Evolutionary conservation across 2,113 vertebrate species (phyloP).

Genomic region (Odontesthes bonariensis): DNA sequence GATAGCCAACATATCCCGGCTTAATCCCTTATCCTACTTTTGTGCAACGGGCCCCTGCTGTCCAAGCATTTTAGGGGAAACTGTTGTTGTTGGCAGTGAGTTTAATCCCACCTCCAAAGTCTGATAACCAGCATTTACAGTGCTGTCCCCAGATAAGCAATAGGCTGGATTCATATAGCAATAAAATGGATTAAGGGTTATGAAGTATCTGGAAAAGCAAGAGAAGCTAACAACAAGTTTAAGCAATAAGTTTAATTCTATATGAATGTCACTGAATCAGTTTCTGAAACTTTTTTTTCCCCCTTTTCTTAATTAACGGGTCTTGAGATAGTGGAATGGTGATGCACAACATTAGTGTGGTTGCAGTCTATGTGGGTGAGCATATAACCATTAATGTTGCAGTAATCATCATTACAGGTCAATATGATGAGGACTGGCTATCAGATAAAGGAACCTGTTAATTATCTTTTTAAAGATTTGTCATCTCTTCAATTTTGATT

Average conservation of each 20-base stretch:
- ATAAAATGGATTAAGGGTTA: slow-evolving; percentile 38
- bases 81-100: slow-evolving; percentile 24
- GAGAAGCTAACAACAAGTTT: not conserved
- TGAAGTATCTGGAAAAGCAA: slow-evolving; percentile 25
- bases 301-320: slow-evolving; percentile 33
- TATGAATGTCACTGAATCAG: not conserved
- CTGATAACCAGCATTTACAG: slow-evolving; percentile 37
- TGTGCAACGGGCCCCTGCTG: too few relatives aligned
- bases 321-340: slow-evolving; percentile 26
- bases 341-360: slow-evolving; percentile 24
- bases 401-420: too few relatives aligned
- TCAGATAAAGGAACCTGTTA: not conserved
- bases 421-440: too few relatives aligned
- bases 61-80: slow-evolving; percentile 7
- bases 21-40: too few relatives aligned
- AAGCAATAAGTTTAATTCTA: not conserved
- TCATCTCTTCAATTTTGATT: slow-evolving; percentile 15
- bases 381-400: too few relatives aligned
- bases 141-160: slow-evolving; percentile 37
- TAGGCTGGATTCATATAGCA: not conserved
- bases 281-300: too few relatives aligned
- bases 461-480: not conserved
- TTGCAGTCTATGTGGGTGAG: not conserved
- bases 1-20: too few relatives aligned
- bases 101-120: slow-evolving; percentile 27